Base-by-base conservation (phyloP, 2,113 vertebrate genomes). In the Psittacula cyanocephala region DNA sequence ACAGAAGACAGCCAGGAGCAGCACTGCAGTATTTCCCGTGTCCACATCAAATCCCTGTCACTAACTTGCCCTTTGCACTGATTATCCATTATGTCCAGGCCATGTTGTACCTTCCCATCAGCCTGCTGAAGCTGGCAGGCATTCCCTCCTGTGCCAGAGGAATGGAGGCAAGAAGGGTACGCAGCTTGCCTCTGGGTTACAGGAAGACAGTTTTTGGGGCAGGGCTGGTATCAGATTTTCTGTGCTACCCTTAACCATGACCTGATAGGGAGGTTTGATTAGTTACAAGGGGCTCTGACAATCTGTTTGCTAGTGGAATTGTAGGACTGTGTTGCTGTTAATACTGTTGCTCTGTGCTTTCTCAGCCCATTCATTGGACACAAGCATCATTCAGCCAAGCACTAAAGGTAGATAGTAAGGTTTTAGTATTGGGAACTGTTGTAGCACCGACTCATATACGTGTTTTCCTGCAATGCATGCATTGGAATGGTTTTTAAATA, bases 381-480 rank as follows among this genome's bases (percentile, higher is more conserved):
- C 2, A 22, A 53, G 14, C 16, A 25, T 14, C 5, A 23, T 57
- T 72, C 44, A 74, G 49, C 50, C 57, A 17, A 78, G 55, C 24
- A 4, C 43, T 87, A 4, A 13, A 15, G 12, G 19, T 33, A 10
- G 22, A 17, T 7, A 10, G 17, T 19, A 33, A 63, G 52, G 50
- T 68, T 88, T 78, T 79, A 13, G 41, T 41, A 28, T 29, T 25
- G 46, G 41, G 16, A 13, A 67, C 37, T 81, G 0, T 52, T 70
- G 80, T 41, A 70, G 23, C 55, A 71, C 31, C 0, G 2, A 1
- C n/a, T 75, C 2, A 0, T 22, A 10, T 8, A 24, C 13, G 10
- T 35, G 9, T 59, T 59, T 59, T 47, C 31, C 39, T 87, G 47
- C 15, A 16, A 29, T 53, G 50, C 10, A 12, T 47, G 44, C 25